Conservation (phyloP, 1,140 invertebrate species). For the Trachymyrmex septentrionalis region DNA sequence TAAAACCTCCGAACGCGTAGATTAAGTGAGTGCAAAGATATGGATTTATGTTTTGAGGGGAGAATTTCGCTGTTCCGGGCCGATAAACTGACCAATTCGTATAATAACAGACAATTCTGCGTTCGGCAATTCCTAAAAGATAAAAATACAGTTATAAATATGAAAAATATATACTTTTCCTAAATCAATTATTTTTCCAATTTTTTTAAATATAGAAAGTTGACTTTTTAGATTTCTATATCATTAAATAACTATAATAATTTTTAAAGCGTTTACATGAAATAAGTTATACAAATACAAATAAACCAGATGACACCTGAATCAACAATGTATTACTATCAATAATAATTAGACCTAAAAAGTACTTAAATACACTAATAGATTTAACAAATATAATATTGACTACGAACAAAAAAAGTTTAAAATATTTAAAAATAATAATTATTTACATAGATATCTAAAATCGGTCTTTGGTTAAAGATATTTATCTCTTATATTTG, state of each 20-base stretch:
- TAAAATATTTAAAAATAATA: not conserved
- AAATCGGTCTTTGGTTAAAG: not conserved
- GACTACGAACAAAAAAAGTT: not conserved
- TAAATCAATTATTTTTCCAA: not conserved
- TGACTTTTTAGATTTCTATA: not conserved
- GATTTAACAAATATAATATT: not conserved
- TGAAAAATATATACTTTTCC: not conserved
- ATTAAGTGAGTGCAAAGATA: constrained; percentile 98
- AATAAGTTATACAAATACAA: not conserved
- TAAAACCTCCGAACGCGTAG: constrained; percentile 97
- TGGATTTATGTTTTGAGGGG: constrained; percentile 97
- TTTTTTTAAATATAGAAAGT: not conserved
- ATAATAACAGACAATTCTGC: constrained; percentile 95
- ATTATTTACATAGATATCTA: not conserved
- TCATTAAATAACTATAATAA: not conserved
- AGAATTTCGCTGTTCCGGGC: constrained; percentile 95
- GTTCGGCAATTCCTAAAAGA: constrained; percentile 86
- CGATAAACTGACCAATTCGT: constrained; percentile 98
- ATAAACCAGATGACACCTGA: not conserved
- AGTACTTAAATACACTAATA: not conserved
- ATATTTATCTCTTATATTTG: not conserved
- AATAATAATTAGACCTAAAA: not conserved
- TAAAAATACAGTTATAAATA: not conserved
- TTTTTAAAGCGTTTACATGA: not conserved
- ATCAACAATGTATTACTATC: not conserved